These are phyloP conservation scores for Zosterops pallidus DNA, from an alignment of 2,113 vertebrate genomes.

Conservation along the genomic window DNA sequence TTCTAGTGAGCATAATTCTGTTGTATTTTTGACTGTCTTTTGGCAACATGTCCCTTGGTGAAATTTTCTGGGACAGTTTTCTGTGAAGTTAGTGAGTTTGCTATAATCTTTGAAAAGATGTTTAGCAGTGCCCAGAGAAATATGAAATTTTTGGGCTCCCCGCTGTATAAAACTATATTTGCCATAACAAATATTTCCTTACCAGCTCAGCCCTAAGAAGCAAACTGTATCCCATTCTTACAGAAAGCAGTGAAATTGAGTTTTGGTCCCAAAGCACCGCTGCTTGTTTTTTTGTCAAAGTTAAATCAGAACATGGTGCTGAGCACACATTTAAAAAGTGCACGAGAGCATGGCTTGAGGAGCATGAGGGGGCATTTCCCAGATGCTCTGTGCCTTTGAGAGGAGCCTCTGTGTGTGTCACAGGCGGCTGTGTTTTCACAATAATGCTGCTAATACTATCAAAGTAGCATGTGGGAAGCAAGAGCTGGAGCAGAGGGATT, in stretches of 20 bases:
- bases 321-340: neutral
- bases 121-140: neutral
- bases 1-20: neutral
- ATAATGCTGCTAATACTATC: neutral
- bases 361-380: neutral
- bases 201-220: neutral
- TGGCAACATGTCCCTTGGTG: neutral
- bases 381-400: neutral
- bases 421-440: constrained; percentile 50
- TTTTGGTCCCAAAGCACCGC: neutral
- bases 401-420: constrained; percentile 28
- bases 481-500: neutral
- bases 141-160: neutral
- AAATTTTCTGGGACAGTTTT: neutral
- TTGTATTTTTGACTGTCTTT: neutral
- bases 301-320: neutral
- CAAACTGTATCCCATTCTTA: neutral
- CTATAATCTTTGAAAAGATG: neutral
- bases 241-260: neutral
- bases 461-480: neutral
- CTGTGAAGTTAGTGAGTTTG: neutral
- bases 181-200: neutral
- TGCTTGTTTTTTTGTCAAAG: neutral
- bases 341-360: neutral
- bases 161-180: neutral